Conservation (phyloP, 2,113 vertebrate species). For the Monarcha castaneiventris region DNA sequence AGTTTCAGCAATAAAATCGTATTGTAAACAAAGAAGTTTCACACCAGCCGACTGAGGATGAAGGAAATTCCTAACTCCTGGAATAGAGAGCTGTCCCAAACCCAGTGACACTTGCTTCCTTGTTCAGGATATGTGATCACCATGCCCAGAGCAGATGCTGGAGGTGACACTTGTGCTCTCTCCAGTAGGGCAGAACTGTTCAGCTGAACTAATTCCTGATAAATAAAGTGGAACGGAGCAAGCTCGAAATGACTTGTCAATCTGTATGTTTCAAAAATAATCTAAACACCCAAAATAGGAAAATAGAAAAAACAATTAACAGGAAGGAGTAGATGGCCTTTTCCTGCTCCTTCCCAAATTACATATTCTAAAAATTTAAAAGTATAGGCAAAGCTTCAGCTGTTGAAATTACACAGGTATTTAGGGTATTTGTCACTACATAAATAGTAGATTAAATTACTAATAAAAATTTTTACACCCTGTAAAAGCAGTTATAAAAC, state of each 20-base stretch:
- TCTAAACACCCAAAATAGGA: not conserved
- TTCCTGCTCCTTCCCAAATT: not conserved
- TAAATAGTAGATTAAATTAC: not conserved
- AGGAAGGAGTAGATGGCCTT: not conserved
- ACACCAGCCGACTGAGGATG: not conserved
- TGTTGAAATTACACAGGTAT: not conserved
- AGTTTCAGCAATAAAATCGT: not conserved
- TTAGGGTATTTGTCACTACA: not conserved
- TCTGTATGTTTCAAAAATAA: not conserved
- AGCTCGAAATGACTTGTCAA: not conserved
- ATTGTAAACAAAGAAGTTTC: not conserved
- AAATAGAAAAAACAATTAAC: not conserved
- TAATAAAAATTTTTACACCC: not conserved
- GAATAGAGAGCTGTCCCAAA: not conserved
- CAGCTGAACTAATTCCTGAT: not conserved
- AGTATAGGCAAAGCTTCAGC: not conserved
- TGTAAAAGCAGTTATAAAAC: not conserved
- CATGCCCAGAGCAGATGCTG: rapidly evolving
- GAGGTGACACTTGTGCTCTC: not conserved
- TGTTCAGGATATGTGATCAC: not conserved
- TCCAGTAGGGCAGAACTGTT: not conserved
- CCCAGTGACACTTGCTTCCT: not conserved
- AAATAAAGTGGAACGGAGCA: rapidly evolving
- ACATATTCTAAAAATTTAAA: not conserved
- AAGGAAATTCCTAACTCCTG: not conserved